Conservation (phyloP, 1,140 invertebrate genomes). For the Sinonovacula constricta region DNA sequence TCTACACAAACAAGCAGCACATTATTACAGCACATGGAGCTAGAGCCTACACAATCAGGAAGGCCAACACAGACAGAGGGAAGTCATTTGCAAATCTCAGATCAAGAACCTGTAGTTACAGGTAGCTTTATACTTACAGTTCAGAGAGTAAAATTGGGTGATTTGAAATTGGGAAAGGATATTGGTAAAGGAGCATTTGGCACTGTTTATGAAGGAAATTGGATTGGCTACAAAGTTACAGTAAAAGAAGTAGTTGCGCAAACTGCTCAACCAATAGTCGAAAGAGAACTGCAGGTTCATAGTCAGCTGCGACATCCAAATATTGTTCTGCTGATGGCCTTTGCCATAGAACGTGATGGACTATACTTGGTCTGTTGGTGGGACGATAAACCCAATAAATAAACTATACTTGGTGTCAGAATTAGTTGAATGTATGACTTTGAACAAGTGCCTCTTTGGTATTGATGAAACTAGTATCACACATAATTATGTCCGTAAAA, state of each 20-base stretch:
- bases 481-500: constrained; percentile 1
- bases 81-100: background rate
- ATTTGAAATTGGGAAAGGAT: constrained; percentile 26
- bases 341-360: background rate
- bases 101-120: background rate
- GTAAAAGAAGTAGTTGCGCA: too few relatives aligned
- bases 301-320: constrained; percentile 51
- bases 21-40: background rate
- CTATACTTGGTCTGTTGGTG: too few relatives aligned
- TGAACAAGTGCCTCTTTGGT: constrained; percentile 50
- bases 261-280: constrained; percentile 17
- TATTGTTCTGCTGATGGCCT: constrained; percentile 51
- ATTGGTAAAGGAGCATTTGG: constrained; percentile 47
- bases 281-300: constrained; percentile 40
- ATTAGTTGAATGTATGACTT: constrained; percentile 42
- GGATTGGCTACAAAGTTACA: constrained; percentile 31
- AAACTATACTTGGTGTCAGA: constrained; percentile 50
- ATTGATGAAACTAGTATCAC: constrained; percentile 3
- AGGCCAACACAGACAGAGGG: background rate
- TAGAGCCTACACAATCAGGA: background rate
- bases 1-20: background rate
- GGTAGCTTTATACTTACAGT: too few relatives aligned
- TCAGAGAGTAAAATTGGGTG: constrained; percentile 46
- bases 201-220: constrained; percentile 25
- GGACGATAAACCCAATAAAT: too few relatives aligned